Base-by-base conservation (phyloP, 2,113 vertebrate genomes). In the Phrynosoma platyrhinos region DNA sequence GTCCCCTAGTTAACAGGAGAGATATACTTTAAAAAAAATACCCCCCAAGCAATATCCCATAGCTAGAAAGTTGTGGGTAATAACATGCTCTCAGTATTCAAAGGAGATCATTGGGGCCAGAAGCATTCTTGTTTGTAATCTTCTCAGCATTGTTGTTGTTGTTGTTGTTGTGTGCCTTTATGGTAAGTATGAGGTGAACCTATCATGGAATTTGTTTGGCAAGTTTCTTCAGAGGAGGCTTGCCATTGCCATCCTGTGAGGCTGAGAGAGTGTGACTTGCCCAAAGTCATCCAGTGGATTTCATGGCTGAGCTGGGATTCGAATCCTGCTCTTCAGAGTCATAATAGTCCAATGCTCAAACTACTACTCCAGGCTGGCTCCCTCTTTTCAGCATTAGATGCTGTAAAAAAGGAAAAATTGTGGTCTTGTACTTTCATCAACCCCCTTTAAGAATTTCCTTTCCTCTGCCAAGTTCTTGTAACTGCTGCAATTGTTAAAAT, bases 401-500 rank as follows among this genome's bases (percentile, higher is more conserved):
- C 16, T 68, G 20, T 68, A 69, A 7, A 77, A 42, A 25, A 16
- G 64, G 42, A 66, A 64, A 69, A 79, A 79, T 23, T 53, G 36
- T 21, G 21, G 23, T 42, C 78, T n/a, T 76, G 4, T 82, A 58
- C 27, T 82, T 82, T 87, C 25, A 9, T 47, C 79, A 53, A 52
- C 52, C 25, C n/a, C 7, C 2, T 16, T 76, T 30, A 76, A 82
- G 2, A 52, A 2, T 2, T 52, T 75, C 27, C 74, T 47, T 13
- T 66, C 36, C 85, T 53, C 13, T 25, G 42, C 66, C 66, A 47
- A 30, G n/a, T 69, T 27, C 40, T 36, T 52, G 20, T 25, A 47
- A 82, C 71, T 76, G 79, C 71, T 52, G 71, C 71, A 82, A 2
- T 82, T n/a, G 32, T 82, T 64, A 76, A 74, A 62, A 40, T 47